Conservation (phyloP, 2,113 vertebrate genomes). For the Stegastes partitus region DNA sequence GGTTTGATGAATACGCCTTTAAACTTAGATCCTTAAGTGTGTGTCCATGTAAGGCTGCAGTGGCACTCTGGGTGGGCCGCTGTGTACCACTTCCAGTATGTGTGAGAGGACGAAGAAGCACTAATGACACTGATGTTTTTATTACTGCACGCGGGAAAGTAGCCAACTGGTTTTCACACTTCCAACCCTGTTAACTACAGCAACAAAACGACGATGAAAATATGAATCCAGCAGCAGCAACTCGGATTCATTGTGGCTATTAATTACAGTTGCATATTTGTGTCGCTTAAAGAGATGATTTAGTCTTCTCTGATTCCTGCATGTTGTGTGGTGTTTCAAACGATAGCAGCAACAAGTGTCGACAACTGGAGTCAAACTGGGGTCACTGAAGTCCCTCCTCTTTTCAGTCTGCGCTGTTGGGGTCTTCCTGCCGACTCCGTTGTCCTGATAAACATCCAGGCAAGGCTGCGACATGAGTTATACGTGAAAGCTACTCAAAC, state of each 20-base stretch:
- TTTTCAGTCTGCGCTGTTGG: not conserved
- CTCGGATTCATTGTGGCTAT: not conserved
- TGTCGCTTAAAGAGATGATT: too few species aligned
- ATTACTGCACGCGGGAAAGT: not conserved
- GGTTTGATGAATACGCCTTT: slow-evolving; percentile 55
- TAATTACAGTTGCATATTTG: not conserved
- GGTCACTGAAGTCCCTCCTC: too few species aligned
- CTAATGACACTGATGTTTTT: slow-evolving; percentile 7
- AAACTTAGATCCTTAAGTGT: slow-evolving; percentile 31
- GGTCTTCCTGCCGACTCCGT: too few species aligned
- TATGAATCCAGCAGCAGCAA: not conserved
- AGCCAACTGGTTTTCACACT: not conserved
- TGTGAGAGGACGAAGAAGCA: not conserved
- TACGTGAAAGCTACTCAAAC: too few species aligned
- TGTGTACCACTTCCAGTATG: not conserved
- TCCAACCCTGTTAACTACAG: not conserved
- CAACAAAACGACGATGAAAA: not conserved
- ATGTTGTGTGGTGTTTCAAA: not conserved
- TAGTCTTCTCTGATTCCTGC: not conserved
- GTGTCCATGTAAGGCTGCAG: slow-evolving; percentile 72
- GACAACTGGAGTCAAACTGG: not conserved
- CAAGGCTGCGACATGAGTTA: too few species aligned
- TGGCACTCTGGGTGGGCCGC: slow-evolving; percentile 45
- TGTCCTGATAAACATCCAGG: too few species aligned
- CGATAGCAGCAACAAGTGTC: too few species aligned